Conservation (phyloP, 2,888 invertebrate species). For the Zygaena filipendulae region DNA sequence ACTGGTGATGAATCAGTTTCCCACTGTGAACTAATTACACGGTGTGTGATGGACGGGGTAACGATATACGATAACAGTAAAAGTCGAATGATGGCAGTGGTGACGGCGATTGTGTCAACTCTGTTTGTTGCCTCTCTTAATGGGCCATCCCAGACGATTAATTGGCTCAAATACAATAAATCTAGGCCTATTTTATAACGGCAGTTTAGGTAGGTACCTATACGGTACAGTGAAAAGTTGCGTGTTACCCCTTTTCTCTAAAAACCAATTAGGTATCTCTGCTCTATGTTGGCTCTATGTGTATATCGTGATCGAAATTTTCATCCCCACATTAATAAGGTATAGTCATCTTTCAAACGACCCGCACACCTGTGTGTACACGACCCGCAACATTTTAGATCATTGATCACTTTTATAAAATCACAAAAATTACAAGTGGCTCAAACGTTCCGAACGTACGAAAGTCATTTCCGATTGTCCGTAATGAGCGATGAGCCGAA, state of each 20-base stretch:
- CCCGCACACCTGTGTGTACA: conserved; percentile 55
- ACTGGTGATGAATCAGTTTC: conserved; percentile 28
- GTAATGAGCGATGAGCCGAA: conserved; percentile 55
- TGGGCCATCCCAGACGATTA: conserved; percentile 32
- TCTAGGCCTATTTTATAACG: too few relatives aligned
- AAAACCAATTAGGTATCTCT: too few relatives aligned
- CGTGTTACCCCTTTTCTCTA: too few relatives aligned
- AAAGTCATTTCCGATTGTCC: conserved; percentile 59
- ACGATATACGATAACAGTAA: conserved; percentile 63
- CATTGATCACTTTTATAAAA: conserved; percentile 25
- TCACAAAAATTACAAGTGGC: conserved; percentile 39
- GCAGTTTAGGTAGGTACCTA: not conserved
- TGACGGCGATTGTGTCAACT: conserved; percentile 47
- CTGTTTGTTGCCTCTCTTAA: conserved; percentile 46
- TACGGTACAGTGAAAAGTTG: too few relatives aligned
- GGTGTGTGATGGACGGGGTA: conserved; percentile 28
- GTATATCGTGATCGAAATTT: too few relatives aligned
- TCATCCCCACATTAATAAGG: too few relatives aligned
- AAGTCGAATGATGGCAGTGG: conserved; percentile 45
- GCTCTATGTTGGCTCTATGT: too few relatives aligned
- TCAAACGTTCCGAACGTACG: conserved; percentile 49
- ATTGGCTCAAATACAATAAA: conserved; percentile 29
- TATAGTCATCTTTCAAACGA: too few relatives aligned
- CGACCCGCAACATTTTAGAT: conserved; percentile 24
- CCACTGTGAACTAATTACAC: conserved; percentile 53